These are phyloP conservation scores for Oreocharis arfaki DNA, from an alignment of 2,113 vertebrate genomes.

Conservation along the genomic window DNA sequence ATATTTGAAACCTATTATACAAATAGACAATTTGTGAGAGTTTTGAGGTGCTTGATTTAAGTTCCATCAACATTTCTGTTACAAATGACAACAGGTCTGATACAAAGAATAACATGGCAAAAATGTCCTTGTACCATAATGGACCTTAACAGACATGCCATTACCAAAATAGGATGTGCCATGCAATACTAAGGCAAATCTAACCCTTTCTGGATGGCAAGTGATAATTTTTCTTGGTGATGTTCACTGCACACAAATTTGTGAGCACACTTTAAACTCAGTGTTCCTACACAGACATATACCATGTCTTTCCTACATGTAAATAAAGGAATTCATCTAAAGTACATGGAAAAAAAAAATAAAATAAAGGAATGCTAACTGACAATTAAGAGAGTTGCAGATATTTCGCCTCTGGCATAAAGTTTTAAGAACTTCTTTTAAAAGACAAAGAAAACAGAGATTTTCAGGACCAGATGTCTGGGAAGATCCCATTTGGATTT, in stretches of 20 bases:
- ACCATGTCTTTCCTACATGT: neutral
- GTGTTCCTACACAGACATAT: neutral
- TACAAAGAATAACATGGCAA: neutral
- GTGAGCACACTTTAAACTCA: neutral
- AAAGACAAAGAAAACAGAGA: slow-evolving; percentile 74
- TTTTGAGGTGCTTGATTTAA: neutral
- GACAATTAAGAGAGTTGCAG: neutral
- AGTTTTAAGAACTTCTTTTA: slow-evolving; percentile 75
- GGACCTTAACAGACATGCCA: neutral
- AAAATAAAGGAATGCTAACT: neutral
- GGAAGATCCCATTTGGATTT: slow-evolving; percentile 83
- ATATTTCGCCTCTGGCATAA: slow-evolving; percentile 58
- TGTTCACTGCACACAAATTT: neutral
- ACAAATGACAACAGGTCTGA: neutral
- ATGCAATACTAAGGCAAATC: neutral
- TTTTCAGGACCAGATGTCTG: slow-evolving; percentile 82
- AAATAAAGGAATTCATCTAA: neutral
- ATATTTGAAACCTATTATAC: neutral
- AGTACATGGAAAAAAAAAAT: too few species aligned
- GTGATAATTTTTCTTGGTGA: neutral
- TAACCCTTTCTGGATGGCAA: neutral
- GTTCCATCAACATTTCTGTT: neutral
- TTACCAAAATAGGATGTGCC: neutral
- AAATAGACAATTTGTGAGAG: neutral
- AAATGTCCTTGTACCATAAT: neutral